These are phyloP conservation scores for Sanderia malayensis DNA, from an alignment of 30 jellyfish, hydroid and myxozoan species.

Conservation along the genomic window DNA sequence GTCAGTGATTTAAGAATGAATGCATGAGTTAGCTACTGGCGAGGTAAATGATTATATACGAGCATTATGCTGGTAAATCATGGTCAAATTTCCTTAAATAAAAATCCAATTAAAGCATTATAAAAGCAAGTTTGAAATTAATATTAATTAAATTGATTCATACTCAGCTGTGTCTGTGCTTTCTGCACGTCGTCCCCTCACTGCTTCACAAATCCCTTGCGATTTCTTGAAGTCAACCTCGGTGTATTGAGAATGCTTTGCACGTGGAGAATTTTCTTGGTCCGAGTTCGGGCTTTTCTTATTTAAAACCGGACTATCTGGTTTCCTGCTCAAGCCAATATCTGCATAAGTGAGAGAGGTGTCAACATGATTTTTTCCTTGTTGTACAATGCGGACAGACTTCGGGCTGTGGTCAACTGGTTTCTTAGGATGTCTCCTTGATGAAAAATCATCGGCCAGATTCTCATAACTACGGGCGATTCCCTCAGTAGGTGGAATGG, in stretches of 20 bases:
- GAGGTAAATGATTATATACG: no score
- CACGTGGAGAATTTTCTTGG: slow-evolving; percentile 20
- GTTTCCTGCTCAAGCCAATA: background rate
- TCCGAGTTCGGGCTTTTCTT: slow-evolving; percentile 18
- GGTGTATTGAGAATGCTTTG: slow-evolving; percentile 31
- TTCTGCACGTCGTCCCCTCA: slow-evolving; percentile 43
- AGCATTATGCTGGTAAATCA: no score
- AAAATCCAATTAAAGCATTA: no score
- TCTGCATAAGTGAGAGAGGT: slow-evolving; percentile 16
- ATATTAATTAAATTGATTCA: no score
- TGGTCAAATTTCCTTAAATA: no score
- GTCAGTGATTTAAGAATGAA: no score
- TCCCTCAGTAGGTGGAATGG: background rate
- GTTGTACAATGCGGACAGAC: slow-evolving; percentile 25
- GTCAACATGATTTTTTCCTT: background rate
- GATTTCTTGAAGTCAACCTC: slow-evolving; percentile 70
- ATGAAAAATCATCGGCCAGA: slow-evolving; percentile 35
- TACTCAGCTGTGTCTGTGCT: background rate
- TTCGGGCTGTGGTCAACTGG: slow-evolving; percentile 30
- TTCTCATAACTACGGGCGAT: slow-evolving; percentile 41
- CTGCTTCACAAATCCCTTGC: slow-evolving; percentile 55
- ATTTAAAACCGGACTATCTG: background rate
- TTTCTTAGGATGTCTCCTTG: slow-evolving; percentile 34
- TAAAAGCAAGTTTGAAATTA: no score
- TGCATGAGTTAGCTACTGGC: no score